Conservation (phyloP, 2,113 vertebrate genomes). For the Microtus pennsylvanicus region DNA sequence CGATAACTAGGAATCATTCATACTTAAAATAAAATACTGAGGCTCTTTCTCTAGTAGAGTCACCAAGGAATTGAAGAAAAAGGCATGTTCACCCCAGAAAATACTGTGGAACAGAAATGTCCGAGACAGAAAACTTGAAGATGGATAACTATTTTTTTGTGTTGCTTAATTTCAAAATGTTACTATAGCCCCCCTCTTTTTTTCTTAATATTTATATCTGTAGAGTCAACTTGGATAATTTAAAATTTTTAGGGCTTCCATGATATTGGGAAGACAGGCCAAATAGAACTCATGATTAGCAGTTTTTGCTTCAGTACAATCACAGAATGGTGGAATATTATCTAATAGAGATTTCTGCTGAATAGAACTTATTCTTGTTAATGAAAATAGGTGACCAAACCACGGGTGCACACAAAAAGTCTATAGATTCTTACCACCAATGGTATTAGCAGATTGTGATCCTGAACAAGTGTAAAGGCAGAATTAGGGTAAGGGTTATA, state of each 20-base stretch:
- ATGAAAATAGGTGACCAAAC: slow-evolving; percentile 85
- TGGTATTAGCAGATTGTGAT: slow-evolving; percentile 98
- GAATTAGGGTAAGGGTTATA: slow-evolving; percentile 91
- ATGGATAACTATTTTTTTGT: not conserved
- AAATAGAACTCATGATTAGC: slow-evolving; percentile 32
- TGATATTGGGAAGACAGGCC: slow-evolving; percentile 29
- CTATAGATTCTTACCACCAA: slow-evolving; percentile 96
- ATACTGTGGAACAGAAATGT: not conserved
- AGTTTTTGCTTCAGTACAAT: slow-evolving; percentile 13
- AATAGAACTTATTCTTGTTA: slow-evolving; percentile 84
- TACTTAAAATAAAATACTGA: slow-evolving; percentile 46
- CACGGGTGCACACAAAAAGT: slow-evolving; percentile 87
- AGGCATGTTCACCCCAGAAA: not conserved
- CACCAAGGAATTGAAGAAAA: slow-evolving; percentile 15
- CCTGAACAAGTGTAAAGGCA: slow-evolving; percentile 95
- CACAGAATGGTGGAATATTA: not conserved
- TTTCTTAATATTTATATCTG: not conserved
- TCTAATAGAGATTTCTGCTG: slow-evolving; percentile 84
- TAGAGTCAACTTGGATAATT: slow-evolving; percentile 9
- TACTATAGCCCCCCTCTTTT: not conserved
- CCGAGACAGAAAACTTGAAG: slow-evolving; percentile 18
- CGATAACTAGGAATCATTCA: slow-evolving; percentile 26
- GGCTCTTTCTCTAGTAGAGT: slow-evolving; percentile 38
- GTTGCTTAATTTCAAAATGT: not conserved
- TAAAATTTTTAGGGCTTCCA: not conserved